Evolutionary conservation across 1,140 invertebrate genomes (phyloP), one percentile per base, ranked within the genome.

Genomic region (Argopecten irradians): DNA sequence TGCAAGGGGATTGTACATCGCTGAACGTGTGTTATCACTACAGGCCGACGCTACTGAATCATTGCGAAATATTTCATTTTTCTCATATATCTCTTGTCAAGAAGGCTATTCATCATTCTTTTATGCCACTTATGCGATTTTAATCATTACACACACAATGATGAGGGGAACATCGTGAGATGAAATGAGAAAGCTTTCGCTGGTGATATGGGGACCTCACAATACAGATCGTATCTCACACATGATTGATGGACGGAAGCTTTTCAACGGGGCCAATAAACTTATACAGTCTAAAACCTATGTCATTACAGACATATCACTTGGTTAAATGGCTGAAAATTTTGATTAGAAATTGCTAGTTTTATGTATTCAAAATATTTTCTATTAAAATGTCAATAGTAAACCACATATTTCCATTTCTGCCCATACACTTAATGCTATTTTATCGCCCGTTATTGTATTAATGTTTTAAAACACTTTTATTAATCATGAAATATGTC

Each of bases 41-140:
- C 55, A 46, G 43, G 28, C 8, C 55, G 22, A 71, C n/a, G n/a
- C n/a, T 11, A 71, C 55, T 71, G 55, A 28, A 71, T 71, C 55
- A 71, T 71, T 71, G 55, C 55, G 55, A 71, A 22, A 71, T 28
- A 28, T 71, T 71, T 71, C 55, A 46, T 46, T 46, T 46, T 46
- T 46, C 55, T 71, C 55, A 5, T 28, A 71, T 71, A 71, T 71
- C 14, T 71, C 11, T 71, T 71, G 55, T 71, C 55, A 71, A 28
- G 55, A 71, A n/a, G n/a, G 55, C n/a, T n/a, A 71, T 71, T 71
- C 55, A 71, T 71, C 55, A 71, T n/a, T 71, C 55, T 71, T 71
- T 71, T 71, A 71, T 71, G 55, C 55, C n/a, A 71, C 55, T 71
- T 71, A 71, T 28, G n/a, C 16, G 55, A 71, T n/a, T 71, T 71